Percentiles rank a stretch among this genome's conserved stretches.
Evolutionary conservation across 2,888 invertebrate species (phyloP).

Genomic region (Epinotia nisella): DNA sequence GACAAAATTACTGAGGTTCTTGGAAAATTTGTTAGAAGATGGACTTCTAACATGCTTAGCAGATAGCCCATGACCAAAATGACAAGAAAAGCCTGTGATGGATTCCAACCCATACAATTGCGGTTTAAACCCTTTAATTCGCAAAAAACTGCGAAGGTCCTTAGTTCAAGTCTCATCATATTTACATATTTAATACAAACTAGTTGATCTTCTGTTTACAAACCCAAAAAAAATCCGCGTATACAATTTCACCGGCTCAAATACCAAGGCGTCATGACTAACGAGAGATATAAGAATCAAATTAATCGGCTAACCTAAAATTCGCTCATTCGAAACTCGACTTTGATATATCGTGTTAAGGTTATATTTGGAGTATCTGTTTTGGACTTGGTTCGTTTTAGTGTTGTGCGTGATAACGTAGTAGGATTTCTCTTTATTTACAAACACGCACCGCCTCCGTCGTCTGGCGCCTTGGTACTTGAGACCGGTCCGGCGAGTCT

Average conservation of each 20-base stretch:
- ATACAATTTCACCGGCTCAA: slow-evolving; percentile 32
- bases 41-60: too few species aligned
- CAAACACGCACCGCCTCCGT: slow-evolving; percentile 24
- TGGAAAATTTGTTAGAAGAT: too few species aligned
- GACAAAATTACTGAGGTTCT: too few species aligned
- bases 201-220: slow-evolving; percentile 1
- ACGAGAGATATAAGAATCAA: slow-evolving; percentile 29
- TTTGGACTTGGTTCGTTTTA: neutral
- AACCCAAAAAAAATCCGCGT: slow-evolving; percentile 34
- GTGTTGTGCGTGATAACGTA: slow-evolving; percentile 3
- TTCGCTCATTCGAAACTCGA: neutral
- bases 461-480: slow-evolving; percentile 38
- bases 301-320: slow-evolving; percentile 4
- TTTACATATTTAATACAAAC: neutral
- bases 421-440: slow-evolving; percentile 43
- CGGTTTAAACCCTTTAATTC: too few species aligned
- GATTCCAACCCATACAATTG: too few species aligned
- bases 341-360: neutral
- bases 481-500: slow-evolving; percentile 41
- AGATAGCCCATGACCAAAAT: too few species aligned
- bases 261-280: slow-evolving; percentile 48
- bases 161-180: too few species aligned
- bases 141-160: too few species aligned
- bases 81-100: too few species aligned
- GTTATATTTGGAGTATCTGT: neutral